Evolutionary conservation across 2,797 vertebrate species (phyloP), one percentile per base, ranked within the genome.

Genomic region (Phataginus tetradactyla): DNA sequence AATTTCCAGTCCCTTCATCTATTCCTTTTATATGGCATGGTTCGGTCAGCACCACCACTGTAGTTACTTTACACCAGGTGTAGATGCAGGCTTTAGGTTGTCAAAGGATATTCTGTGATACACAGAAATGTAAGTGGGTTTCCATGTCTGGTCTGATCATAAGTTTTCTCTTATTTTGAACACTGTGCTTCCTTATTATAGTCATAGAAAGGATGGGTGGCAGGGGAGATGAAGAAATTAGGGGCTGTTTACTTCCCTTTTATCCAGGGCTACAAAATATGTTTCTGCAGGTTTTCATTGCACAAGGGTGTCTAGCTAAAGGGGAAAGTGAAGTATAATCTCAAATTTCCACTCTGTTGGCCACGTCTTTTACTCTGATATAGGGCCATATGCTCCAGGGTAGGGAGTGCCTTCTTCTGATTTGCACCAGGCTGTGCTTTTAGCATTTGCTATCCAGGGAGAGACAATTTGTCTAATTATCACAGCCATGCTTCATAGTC

Each of bases 181-280:
- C 42, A 32, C 2, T 59, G 4, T 51, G 27, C 9, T 92, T 86
- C n/a, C 20, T 25, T 42, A 45, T 37, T 45, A 72, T 1, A n/a
- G 34, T 94, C 55, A 51, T 5, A 83, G 49, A 74, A 84, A 86
- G 14, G 63, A 20, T 8, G 3, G n/a, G 42, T 51, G 13, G 5
- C 59, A 15, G 20, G 5, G 74, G 21, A 86, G 15, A 68, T 59
- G 32, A 74, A 90, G n/a, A 80, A 84, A 89, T 42, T 85, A 61
- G 25, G 90, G 25, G 3, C 4, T 53, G 23, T 63, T 2, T 75
- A 20, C 17, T 27, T 92, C 29, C 90, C 39, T 27, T 39, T 37
- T 79, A 42, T 57, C 20, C 59, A 75, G 2, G 61, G 8, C 17
- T 53, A 57, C 4, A 9, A n/a, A 20, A 37, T 8, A 17, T 23